phyloP scores from a whole-genome alignment of 2,113 vertebrate species.

The Chlorocebus sabaeus region DNA sequence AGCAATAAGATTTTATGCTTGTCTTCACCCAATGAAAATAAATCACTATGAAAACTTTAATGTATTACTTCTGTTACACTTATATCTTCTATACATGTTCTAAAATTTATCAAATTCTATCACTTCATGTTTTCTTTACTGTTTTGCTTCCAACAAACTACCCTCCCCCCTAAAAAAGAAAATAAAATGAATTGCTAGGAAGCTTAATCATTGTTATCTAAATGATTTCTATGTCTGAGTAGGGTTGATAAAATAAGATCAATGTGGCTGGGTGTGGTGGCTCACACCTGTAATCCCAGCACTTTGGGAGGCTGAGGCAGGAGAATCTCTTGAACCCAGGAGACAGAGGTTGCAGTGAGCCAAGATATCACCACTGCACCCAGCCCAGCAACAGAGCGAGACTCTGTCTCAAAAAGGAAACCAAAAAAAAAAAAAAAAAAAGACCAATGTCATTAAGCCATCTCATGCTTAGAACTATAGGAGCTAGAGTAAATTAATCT shows the following conservation, averaged over 20 bases:
- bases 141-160: not conserved
- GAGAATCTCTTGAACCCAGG: too few species aligned
- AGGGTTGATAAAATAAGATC: not conserved
- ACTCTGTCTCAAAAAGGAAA: too few species aligned
- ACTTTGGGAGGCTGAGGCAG: too few species aligned
- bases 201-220: not conserved
- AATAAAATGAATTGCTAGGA: not conserved
- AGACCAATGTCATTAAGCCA: not conserved
- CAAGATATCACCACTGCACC: too few species aligned
- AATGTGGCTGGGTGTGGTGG: not conserved
- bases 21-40: not conserved
- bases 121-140: not conserved
- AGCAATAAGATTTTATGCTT: not conserved
- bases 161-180: rapidly evolving
- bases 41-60: not conserved
- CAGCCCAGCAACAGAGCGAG: too few species aligned
- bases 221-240: not conserved
- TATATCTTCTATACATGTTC: not conserved
- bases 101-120: not conserved
- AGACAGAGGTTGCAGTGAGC: too few species aligned
- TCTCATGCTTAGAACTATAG: not conserved
- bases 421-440: not conserved
- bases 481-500: not conserved
- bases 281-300: too few species aligned
- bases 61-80: not conserved